Base-by-base conservation (phyloP, 2,888 invertebrate species). In the Thumatha senex region DNA sequence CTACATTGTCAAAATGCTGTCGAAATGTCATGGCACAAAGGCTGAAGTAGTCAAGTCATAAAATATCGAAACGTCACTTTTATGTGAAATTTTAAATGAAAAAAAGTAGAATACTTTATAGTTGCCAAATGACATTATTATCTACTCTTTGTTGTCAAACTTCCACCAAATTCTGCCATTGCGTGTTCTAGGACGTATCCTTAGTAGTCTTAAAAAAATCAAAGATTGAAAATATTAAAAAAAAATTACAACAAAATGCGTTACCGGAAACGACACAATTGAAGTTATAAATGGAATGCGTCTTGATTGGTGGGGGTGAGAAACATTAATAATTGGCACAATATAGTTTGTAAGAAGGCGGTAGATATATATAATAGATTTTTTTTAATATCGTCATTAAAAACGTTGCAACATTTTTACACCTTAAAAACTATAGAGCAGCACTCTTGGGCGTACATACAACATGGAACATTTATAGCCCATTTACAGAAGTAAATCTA, bases 251-350 rank as follows among this genome's bases (percentile, higher is more conserved):
- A 30, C 13, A 40, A 7, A 40, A 46, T n/a, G 38, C 7, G 33
- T 29, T 38, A 51, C 35, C 14, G 42, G 35, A 51, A 57, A 63
- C 57, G 52, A 60, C 40, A 62, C 56, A 51, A 39, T 51, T 35
- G 43, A 55, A 45, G 5, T 14, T 38, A 61, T 59, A 68, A 55
- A 52, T 80, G 83, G 79, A 82, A 83, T 81, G 81, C 73, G 63
- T 76, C 54, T 63, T 18, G 18, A 24, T 24, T 24, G 33, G 40
- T 40, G 45, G 45, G 63, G 61, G 65, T 33, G 63, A 61, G 67
- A 61, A 67, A 57, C 66, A 75, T 72, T 67, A 74, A 78, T 79
- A 78, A 80, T 84, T 84, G 84, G 85, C 84, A 84, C 83, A 84
- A 75, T 77, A 74, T 64, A 74, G 69, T 78, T 72, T 53, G 59